Percentiles rank a stretch among this genome's conserved stretches.
Conservation (phyloP, 2,797 vertebrate species). For the Rhincodon typus region DNA sequence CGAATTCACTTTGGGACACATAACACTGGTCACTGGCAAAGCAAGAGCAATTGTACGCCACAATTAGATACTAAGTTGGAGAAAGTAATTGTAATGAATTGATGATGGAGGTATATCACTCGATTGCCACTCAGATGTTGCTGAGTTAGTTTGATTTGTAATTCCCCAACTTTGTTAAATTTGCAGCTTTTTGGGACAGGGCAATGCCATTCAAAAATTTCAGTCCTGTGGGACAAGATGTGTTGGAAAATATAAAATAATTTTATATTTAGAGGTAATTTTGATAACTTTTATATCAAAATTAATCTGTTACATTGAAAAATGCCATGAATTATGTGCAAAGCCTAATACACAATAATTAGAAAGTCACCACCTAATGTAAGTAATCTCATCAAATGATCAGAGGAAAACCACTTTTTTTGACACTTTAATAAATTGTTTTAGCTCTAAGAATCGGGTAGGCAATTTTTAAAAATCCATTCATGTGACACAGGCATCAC, state of each 20-base stretch:
- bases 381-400: neutral
- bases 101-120: neutral
- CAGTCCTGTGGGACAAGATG: neutral
- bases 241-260: neutral
- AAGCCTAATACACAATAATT: neutral
- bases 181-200: neutral
- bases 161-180: too few relatives aligned
- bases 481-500: too few relatives aligned
- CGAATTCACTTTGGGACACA: neutral
- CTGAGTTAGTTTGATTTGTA: neutral
- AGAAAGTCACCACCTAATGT: neutral
- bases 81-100: neutral
- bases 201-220: neutral
- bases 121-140: neutral
- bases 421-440: neutral
- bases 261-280: neutral
- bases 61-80: neutral
- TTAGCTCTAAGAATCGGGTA: neutral
- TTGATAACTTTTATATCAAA: neutral
- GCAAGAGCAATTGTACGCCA: neutral
- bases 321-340: neutral
- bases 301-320: neutral
- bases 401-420: neutral
- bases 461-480: neutral
- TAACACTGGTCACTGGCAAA: neutral